Evolutionary conservation across 2,797 vertebrate genomes (phyloP).

Genomic region (Poeciliopsis presidionis): DNA sequence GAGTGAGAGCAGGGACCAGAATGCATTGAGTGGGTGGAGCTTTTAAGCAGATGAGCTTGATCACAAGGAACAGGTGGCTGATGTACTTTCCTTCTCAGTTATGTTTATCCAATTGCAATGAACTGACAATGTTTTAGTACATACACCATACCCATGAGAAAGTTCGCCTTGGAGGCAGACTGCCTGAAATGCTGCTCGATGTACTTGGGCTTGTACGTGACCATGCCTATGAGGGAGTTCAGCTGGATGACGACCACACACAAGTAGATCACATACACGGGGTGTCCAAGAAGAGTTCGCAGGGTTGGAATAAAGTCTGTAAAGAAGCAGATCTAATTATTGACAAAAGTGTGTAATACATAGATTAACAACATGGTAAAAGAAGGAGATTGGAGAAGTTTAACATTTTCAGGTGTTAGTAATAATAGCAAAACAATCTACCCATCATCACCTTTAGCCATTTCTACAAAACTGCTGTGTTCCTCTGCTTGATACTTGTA

Average conservation of each 20-base stretch:
- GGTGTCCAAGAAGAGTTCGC: conserved; percentile 83
- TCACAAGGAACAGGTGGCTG: background rate
- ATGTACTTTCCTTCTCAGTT: background rate
- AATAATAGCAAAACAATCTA: background rate
- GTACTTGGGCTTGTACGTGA: conserved; percentile 91
- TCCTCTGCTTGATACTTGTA: conserved; percentile 69
- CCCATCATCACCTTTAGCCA: conserved; percentile 77
- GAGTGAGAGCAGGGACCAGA: too few species aligned
- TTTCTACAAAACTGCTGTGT: conserved; percentile 70
- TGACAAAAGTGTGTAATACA: background rate
- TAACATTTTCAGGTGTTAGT: background rate
- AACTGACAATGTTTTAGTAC: conserved; percentile 14
- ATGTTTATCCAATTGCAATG: conserved; percentile 3
- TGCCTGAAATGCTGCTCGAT: conserved; percentile 91
- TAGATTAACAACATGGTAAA: background rate
- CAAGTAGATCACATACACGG: conserved; percentile 81
- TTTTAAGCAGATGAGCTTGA: too few species aligned
- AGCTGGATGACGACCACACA: conserved; percentile 78
- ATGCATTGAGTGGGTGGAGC: too few species aligned
- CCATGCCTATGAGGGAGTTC: conserved; percentile 82
- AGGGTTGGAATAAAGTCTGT: conserved; percentile 86
- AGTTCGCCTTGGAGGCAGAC: conserved; percentile 86
- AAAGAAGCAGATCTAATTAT: conserved; percentile 7
- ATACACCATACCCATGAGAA: conserved; percentile 76
- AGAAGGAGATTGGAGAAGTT: background rate